A percentile compares a stretch with the other conserved stretches of the same genome.
phyloP scores from a whole-genome alignment of 2,113 vertebrate species.

The Periophthalmus modestus region DNA sequence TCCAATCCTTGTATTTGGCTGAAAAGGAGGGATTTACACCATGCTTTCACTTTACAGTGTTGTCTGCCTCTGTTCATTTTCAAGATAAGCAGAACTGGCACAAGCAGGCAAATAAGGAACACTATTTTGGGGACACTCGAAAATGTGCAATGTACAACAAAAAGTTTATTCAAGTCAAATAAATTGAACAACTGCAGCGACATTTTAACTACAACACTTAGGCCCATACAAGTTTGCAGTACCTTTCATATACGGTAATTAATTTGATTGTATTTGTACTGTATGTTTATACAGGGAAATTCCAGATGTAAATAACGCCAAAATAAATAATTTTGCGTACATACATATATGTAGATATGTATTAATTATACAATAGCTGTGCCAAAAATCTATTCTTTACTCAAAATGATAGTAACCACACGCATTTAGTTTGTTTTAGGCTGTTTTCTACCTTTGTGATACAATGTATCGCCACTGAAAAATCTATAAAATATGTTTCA shows the following conservation, averaged over 20 bases:
- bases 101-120: neutral
- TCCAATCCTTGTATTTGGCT: constrained; percentile 28
- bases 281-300: neutral
- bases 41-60: constrained; percentile 21
- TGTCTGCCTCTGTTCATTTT: constrained; percentile 16
- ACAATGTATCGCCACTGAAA: neutral
- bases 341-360: too few relatives aligned
- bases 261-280: too few relatives aligned
- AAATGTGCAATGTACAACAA: neutral
- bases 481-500: neutral
- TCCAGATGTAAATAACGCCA: neutral
- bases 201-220: neutral
- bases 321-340: neutral
- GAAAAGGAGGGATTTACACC: constrained; percentile 29
- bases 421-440: neutral
- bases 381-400: too few relatives aligned
- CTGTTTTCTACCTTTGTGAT: too few relatives aligned
- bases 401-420: neutral
- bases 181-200: neutral
- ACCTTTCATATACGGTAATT: neutral
- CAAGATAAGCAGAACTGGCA: constrained; percentile 4
- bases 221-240: neutral
- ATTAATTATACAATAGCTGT: too few relatives aligned
- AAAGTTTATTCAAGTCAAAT: neutral
- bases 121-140: neutral